phyloP scores from a whole-genome alignment of 1,140 invertebrate species.

The Sitodiplosis mosellana region DNA sequence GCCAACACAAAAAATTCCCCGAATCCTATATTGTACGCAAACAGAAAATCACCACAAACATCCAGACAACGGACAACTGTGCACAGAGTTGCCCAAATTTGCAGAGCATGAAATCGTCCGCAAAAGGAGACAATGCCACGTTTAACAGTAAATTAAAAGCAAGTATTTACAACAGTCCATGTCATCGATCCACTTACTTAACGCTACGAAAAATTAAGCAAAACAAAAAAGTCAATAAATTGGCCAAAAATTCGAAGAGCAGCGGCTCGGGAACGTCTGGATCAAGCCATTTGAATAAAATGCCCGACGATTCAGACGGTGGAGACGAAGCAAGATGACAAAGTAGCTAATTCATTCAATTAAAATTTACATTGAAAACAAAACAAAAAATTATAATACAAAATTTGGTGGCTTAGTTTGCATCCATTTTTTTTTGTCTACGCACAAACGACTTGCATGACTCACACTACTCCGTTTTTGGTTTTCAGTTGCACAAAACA shows the following conservation, averaged over 20 bases:
- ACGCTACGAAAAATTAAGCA: constrained; percentile 7
- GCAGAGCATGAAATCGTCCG: too few relatives aligned
- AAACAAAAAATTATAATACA: too few relatives aligned
- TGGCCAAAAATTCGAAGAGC: not conserved
- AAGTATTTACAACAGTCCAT: not conserved
- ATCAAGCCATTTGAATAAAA: not conserved
- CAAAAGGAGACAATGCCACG: too few relatives aligned
- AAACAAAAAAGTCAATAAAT: constrained; percentile 8
- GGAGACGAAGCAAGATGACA: constrained; percentile 3
- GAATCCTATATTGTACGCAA: not conserved
- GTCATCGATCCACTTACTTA: not conserved
- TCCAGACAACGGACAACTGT: too few relatives aligned
- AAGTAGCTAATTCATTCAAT: not conserved
- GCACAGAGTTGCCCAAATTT: too few relatives aligned
- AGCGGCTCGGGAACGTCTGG: not conserved
- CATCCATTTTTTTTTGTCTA: too few relatives aligned
- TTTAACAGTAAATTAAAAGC: too few relatives aligned
- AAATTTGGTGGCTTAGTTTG: not conserved
- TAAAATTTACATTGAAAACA: too few relatives aligned
- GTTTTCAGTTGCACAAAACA: too few relatives aligned
- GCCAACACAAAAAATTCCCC: not conserved
- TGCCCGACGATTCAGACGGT: not conserved
- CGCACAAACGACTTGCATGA: too few relatives aligned
- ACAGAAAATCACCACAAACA: not conserved
- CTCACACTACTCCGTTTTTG: too few relatives aligned